Evolutionary conservation across 2,888 invertebrate species (phyloP).

Genomic region (Aproaerema taeniolella): DNA sequence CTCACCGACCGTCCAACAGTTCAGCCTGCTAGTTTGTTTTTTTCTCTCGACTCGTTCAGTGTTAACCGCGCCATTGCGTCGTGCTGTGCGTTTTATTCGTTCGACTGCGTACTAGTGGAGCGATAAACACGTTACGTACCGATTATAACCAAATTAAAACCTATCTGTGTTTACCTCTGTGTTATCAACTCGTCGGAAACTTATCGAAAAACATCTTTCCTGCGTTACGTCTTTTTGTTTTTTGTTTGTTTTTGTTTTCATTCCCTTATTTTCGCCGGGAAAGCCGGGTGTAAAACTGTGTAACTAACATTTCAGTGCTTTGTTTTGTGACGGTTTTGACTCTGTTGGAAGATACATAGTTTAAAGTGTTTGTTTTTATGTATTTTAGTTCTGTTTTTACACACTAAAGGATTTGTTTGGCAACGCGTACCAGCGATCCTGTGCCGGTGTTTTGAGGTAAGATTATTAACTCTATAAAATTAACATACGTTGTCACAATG

Average conservation of each 20-base stretch:
- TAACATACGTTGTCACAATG: too few species aligned
- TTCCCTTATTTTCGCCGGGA: constrained; percentile 52
- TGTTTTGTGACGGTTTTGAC: constrained; percentile 43
- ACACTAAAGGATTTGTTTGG: too few species aligned
- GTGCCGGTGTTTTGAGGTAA: too few species aligned
- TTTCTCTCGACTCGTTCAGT: constrained; percentile 51
- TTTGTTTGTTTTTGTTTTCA: constrained; percentile 35
- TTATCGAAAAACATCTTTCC: constrained; percentile 22
- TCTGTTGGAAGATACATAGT: constrained; percentile 25
- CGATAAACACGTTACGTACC: constrained; percentile 38
- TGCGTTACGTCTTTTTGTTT: constrained; percentile 25
- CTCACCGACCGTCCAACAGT: constrained; percentile 28
- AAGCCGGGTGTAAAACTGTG: constrained; percentile 51
- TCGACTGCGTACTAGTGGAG: constrained; percentile 31
- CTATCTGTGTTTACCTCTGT: constrained; percentile 30
- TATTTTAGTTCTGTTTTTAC: constrained; percentile 34
- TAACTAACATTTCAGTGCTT: constrained; percentile 40
- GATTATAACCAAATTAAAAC: constrained; percentile 33
- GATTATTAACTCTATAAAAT: too few species aligned
- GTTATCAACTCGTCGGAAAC: constrained; percentile 14
- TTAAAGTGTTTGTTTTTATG: constrained; percentile 36
- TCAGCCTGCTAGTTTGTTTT: constrained; percentile 45
- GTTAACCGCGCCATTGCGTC: constrained; percentile 51
- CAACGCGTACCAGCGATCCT: too few species aligned
- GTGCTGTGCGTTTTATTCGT: constrained; percentile 42